Base-by-base conservation (phyloP, 2,797 vertebrate species). In the Toxotes lorentzi region DNA sequence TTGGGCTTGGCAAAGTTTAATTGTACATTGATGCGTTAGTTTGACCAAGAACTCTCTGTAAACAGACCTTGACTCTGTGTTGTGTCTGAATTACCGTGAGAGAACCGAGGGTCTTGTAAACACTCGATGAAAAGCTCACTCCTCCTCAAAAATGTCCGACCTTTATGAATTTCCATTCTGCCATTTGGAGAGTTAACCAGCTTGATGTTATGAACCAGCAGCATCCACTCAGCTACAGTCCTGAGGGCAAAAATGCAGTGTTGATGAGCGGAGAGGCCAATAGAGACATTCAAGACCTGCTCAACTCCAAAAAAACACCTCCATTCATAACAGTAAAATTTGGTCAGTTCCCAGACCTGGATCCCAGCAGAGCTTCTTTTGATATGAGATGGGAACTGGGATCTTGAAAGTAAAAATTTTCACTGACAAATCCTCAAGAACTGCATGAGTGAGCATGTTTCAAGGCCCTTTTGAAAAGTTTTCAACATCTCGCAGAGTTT, bases 401-500 rank as follows among this genome's bases (percentile, higher is more conserved):
- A 75, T 76, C 24, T 82, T 87, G 62, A 64, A 76, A 83, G 65
- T 57, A 35, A 19, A 41, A 51, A 30, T 23, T 60, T 53, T 27
- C 64, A 74, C 38, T 41, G 51, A 76, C 84, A 74, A 70, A 77
- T 30, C 54, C 34, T 70, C 58, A 76, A 51, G 41, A 72, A 64
- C 40, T 48, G 56, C 63, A 40, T 3, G 16, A 63, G 41, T 87
- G 73, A 78, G 73, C 43, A 66, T 54, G 47, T 72, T 88, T 70
- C 13, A 61, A 53, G 40, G 19, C 16, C 16, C 48, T 72, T 74
- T 66, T 76, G 54, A 74, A 80, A 80, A 61, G 57, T 79, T 78
- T 70, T 51, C 23, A 71, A 64, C 32, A 11, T 65, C 53, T 24
- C 7, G 79, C 59, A 70, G 54, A 84, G 78, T 47, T 78, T 76